Evolutionary conservation across 1,140 invertebrate species (phyloP).

Genomic region (Teleogryllus occipitalis): DNA sequence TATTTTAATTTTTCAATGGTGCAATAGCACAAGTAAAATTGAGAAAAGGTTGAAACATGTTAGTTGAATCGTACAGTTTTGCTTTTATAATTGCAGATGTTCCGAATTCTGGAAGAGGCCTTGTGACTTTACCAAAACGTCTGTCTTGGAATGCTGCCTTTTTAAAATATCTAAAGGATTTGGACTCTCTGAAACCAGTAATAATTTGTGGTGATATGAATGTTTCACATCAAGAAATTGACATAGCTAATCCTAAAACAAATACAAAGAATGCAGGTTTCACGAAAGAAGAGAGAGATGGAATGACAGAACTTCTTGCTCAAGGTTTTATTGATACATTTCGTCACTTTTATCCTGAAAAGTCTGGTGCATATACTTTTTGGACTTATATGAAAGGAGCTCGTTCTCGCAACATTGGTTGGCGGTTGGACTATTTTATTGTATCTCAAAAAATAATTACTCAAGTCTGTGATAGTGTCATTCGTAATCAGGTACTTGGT

Average conservation of each 20-base stretch:
- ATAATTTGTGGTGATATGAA: conserved; percentile 96
- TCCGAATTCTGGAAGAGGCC: conserved; percentile 66
- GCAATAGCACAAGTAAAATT: too few relatives aligned
- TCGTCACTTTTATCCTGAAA: conserved; percentile 79
- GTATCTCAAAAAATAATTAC: conserved; percentile 69
- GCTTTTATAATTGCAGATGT: conserved; percentile 45
- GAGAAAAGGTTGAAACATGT: not conserved
- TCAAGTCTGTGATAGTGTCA: conserved; percentile 71
- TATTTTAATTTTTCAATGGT: too few relatives aligned
- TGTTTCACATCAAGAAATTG: conserved; percentile 92
- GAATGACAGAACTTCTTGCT: conserved; percentile 73
- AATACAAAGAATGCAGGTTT: conserved; percentile 94
- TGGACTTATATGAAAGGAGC: conserved; percentile 87
- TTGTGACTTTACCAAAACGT: conserved; percentile 80
- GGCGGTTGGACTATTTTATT: conserved; percentile 93
- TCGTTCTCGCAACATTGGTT: conserved; percentile 85
- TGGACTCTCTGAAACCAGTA: conserved; percentile 88
- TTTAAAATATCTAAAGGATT: conserved; percentile 60
- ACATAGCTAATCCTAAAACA: conserved; percentile 88
- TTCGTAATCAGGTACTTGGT: conserved; percentile 62
- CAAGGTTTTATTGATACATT: conserved; percentile 83
- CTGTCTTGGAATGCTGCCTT: conserved; percentile 86
- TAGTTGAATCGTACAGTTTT: too few relatives aligned
- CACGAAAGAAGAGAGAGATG: conserved; percentile 85
- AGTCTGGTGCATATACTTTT: conserved; percentile 79